A percentile compares a stretch with the other conserved stretches of the same genome.
Evolutionary conservation across 2,888 invertebrate species (phyloP).

Genomic region (Tipula vernalis): DNA sequence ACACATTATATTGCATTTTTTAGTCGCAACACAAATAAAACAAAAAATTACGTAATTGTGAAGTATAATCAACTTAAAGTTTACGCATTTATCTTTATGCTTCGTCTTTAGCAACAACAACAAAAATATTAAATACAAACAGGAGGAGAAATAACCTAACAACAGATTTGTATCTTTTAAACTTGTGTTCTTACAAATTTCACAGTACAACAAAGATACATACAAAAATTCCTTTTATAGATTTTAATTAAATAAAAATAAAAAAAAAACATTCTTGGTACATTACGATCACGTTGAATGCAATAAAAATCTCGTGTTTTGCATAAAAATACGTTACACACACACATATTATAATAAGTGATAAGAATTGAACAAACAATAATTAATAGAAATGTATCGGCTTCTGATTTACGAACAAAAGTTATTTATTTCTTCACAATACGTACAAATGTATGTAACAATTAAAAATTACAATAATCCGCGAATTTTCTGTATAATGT

Average conservation of each 20-base stretch:
- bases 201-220: not conserved
- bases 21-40: not conserved
- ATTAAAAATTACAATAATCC: not conserved
- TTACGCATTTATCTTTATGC: not conserved
- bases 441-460: not conserved
- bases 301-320: not conserved
- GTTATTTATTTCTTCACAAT: not conserved
- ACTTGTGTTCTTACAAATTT: not conserved
- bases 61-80: not conserved
- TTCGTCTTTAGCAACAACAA: not conserved
- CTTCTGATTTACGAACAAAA: not conserved
- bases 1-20: too few relatives aligned
- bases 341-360: not conserved
- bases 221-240: not conserved
- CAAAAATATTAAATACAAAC: not conserved
- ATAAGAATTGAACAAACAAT: not conserved
- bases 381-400: not conserved
- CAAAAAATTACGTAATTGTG: not conserved
- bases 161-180: not conserved
- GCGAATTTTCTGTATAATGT: not conserved
- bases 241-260: not conserved
- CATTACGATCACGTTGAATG: not conserved
- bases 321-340: not conserved
- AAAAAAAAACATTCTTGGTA: not conserved
- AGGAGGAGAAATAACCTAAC: conserved; percentile 5